Base-by-base conservation (phyloP, 64 coral and sea anemone species). In the Dendrophyllia cribrosa region DNA sequence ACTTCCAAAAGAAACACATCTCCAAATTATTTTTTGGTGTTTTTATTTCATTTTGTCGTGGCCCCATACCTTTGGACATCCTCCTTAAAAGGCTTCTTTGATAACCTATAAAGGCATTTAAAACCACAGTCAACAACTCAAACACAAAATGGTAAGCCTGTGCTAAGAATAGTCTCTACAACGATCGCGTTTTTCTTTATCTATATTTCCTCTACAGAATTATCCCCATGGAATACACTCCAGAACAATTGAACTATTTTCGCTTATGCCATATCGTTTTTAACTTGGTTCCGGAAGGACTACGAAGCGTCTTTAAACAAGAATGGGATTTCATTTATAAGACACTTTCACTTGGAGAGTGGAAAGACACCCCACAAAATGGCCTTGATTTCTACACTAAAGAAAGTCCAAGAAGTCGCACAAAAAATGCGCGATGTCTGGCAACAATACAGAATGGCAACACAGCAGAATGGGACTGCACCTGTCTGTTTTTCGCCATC, bases 251-350 rank as follows among this genome's bases (percentile, higher is more conserved):
- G 17, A 86, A 86, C 72, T 89, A 59, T 24, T 76, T 89, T 45
- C 51, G 58, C 5, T 5, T 66, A 2, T 63, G 58, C 65, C 6
- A 65, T 34, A 78, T 89, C 46, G 58, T 47, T 17, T 62, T 50
- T 46, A 51, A 78, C 14, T 70, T 73, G 20, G 67, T 81, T n/a
- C 11, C 47, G 1, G 7, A 58, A 9, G 89, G 24, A 9, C 16
- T 91, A 47, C 23, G 89, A 50, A 50, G 58, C 25, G 19, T 91
- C 13, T 91, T 91, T 14, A 91, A 75, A 50, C 0, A 13, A 17
- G 66, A 83, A 84, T 83, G 89, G 89, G 44, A 91, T 59, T 73
- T 5, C 12, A 43, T 3, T 83, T 91, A 83, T 15, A 44, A 74
- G 9, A 25, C 23, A 17, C 73, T 0, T 56, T 3, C n/a, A 2